A percentile compares a stretch with the other conserved stretches of the same genome.
These are phyloP conservation scores for Phenganax subtilis DNA, from an alignment of 92 coral and sea anemone genomes.

Conservation along the genomic window DNA sequence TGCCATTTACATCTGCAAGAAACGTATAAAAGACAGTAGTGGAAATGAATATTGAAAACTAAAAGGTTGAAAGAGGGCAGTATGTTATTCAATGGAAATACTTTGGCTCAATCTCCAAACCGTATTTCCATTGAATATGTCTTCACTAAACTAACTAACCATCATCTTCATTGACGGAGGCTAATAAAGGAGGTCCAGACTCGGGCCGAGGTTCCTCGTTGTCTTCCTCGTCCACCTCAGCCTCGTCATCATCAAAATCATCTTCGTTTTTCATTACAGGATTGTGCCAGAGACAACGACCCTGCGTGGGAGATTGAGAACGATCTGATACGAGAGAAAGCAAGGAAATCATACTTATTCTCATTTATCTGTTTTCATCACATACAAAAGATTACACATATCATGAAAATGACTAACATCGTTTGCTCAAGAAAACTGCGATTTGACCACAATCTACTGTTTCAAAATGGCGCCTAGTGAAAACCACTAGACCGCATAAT, in stretches of 20 bases:
- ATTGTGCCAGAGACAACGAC: slow-evolving; percentile 97
- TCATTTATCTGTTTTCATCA: no score
- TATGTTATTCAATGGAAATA: no score
- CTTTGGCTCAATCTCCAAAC: no score
- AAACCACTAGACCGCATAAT: no score
- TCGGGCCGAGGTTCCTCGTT: slow-evolving; percentile 87
- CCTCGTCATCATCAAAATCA: slow-evolving; percentile 97
- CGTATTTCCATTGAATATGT: no score
- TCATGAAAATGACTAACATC: no score
- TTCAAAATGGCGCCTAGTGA: no score
- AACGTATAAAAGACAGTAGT: not conserved
- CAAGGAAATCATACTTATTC: not conserved
- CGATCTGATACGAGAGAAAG: not conserved
- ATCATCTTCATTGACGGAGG: slow-evolving; percentile 83
- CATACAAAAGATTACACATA: no score
- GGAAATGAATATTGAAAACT: not conserved
- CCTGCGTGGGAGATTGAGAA: slow-evolving; percentile 45
- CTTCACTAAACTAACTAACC: slow-evolving; percentile 37
- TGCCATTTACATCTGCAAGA: slow-evolving; percentile 68
- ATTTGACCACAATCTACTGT: no score
- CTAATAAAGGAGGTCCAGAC: slow-evolving; percentile 76
- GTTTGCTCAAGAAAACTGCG: no score
- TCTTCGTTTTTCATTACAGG: slow-evolving; percentile 88
- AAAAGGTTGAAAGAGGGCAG: not conserved
- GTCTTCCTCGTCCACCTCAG: slow-evolving; percentile 77